Conservation (phyloP, 2,888 invertebrate genomes). For the Onchidella celtica region DNA sequence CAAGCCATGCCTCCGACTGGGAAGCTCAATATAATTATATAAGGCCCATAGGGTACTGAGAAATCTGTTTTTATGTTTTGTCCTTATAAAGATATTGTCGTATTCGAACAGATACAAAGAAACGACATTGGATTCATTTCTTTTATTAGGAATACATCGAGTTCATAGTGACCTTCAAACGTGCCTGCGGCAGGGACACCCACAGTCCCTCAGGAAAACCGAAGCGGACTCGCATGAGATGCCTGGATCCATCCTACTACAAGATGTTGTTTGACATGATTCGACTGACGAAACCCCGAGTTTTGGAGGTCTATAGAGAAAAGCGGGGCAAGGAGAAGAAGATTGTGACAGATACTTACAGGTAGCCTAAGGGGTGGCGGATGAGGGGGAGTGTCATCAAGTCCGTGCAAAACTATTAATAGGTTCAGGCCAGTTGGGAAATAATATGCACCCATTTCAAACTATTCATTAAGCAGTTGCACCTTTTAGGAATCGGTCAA, state of each 20-base stretch:
- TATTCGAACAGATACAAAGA: too few species aligned
- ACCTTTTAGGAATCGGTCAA: too few species aligned
- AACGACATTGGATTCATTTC: too few species aligned
- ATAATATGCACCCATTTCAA: too few species aligned
- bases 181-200: constrained; percentile 44
- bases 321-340: constrained; percentile 46
- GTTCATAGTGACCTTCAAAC: constrained; percentile 53
- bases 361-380: constrained; percentile 13
- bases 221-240: constrained; percentile 49
- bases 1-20: too few species aligned
- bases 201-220: constrained; percentile 34
- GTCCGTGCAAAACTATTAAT: too few species aligned
- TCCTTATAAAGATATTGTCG: too few species aligned
- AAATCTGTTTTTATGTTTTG: too few species aligned
- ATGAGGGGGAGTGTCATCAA: background rate
- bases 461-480: too few species aligned
- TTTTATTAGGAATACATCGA: constrained; percentile 51
- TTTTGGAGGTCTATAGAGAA: constrained; percentile 49
- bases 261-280: constrained; percentile 55
- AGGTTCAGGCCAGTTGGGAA: too few species aligned
- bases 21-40: too few species aligned
- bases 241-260: constrained; percentile 54
- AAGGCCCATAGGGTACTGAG: too few species aligned
- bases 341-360: constrained; percentile 43
- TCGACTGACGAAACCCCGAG: constrained; percentile 47